phyloP scores from a whole-genome alignment of 1,140 invertebrate genomes.

The Meloidogyne chitwoodi region DNA sequence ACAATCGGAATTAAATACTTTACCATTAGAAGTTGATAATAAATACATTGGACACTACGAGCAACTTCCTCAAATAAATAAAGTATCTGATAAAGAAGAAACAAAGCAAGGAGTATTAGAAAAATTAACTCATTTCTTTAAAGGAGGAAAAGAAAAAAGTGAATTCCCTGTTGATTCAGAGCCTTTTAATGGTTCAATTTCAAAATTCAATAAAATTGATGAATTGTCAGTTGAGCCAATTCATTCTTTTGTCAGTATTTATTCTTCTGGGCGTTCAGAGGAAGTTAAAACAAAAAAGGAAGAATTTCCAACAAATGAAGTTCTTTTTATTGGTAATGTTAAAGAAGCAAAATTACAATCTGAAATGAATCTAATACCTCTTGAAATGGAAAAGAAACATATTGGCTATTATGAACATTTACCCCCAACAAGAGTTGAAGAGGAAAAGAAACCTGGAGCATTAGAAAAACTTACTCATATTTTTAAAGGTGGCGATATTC shows the following conservation, averaged over 20 bases:
- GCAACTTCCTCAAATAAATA: not conserved
- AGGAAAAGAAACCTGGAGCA: not conserved
- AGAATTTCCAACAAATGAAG: not conserved
- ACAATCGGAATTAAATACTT: not conserved
- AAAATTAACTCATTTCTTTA: not conserved
- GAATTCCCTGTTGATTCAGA: constrained; percentile 6
- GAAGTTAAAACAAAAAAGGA: not conserved
- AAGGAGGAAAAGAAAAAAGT: no score
- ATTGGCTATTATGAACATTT: no score
- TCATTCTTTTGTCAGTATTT: not conserved
- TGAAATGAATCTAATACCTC: no score
- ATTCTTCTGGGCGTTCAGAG: constrained; percentile 25
- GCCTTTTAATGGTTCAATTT: not conserved
- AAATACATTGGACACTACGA: no score
- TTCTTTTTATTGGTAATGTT: no score
- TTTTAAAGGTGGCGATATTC: no score
- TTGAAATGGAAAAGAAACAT: no score
- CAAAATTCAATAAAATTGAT: not conserved
- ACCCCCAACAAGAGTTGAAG: not conserved
- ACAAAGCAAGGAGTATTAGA: not conserved
- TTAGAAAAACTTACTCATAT: not conserved
- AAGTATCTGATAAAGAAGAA: not conserved
- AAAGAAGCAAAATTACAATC: no score
- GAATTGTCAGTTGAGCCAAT: not conserved
- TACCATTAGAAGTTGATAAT: no score